Conservation (phyloP, 2,888 invertebrate genomes). For the Mythimna lalbum region DNA sequence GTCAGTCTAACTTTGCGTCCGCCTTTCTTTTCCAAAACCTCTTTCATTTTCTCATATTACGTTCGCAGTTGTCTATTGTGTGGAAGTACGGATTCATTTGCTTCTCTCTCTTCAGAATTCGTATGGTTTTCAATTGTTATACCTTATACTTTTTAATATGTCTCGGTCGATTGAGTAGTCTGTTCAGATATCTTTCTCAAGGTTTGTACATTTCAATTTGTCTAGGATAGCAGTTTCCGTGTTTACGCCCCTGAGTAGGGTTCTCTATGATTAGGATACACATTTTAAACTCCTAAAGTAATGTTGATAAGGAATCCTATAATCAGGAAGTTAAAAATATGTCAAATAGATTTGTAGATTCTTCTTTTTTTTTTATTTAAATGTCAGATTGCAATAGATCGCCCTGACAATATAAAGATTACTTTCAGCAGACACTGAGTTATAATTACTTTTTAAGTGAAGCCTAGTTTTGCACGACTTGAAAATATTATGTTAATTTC, state of each 20-base stretch:
- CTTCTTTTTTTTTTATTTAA: background rate
- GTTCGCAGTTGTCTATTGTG: conserved; percentile 63
- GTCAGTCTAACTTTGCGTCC: conserved; percentile 51
- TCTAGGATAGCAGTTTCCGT: background rate
- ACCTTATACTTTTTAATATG: conserved; percentile 52
- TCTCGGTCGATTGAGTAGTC: conserved; percentile 51
- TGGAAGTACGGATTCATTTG: conserved; percentile 61
- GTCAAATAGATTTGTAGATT: background rate
- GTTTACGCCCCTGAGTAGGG: conserved; percentile 24
- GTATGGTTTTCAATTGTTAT: conserved; percentile 53
- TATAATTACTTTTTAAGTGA: background rate
- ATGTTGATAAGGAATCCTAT: background rate
- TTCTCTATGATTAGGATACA: conserved; percentile 8
- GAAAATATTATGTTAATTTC: conserved; percentile 13
- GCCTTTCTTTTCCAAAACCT: conserved; percentile 50
- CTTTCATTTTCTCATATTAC: conserved; percentile 56
- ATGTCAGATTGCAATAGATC: background rate
- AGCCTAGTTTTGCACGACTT: background rate
- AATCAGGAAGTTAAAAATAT: conserved; percentile 5
- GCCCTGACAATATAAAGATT: background rate
- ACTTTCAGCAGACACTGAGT: background rate
- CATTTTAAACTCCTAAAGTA: background rate
- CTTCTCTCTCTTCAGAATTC: conserved; percentile 55
- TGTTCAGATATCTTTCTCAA: conserved; percentile 33
- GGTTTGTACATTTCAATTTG: conserved; percentile 22